Base-by-base conservation (phyloP, 2,113 vertebrate genomes). In the Poeciliopsis retropinna region DNA sequence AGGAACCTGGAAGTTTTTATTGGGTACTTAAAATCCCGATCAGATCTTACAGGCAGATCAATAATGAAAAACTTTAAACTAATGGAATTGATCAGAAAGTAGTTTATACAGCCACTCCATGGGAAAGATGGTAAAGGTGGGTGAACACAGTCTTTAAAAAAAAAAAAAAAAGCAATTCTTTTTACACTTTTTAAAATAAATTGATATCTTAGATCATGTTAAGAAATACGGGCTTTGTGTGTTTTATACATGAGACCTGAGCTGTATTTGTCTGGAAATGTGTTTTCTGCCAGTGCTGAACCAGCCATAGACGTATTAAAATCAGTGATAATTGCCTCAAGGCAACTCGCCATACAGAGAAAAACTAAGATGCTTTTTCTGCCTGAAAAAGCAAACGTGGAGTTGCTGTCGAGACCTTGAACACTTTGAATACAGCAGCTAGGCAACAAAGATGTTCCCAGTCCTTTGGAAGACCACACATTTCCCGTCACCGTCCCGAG, bases 391-490 rank as follows among this genome's bases (percentile, higher is more conserved):
- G 57, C 69, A 31, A 14, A n/a, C 25, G 5, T 39, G 69, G 51
- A 10, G 9, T n/a, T 57, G 51, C 51, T n/a, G 22, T n/a, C 32
- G 51, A 54, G 66, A 81, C 80, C 62, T 87, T 85, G 75, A 78
- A 79, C 76, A 72, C 70, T 44, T 63, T 60, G 78, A 77, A 80
- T 77, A 69, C 70, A 22, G 64, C 89, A 92, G 88, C 91, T 91
- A 91, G 90, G 91, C 89, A 93, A 92, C 91, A 70, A 68, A 85
- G 60, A 81, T 67, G 75, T 60, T 73, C 62, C 60, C 65, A 84
- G 75, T 75, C 80, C 80, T 60, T 83, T 70, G 67, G 73, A 75
- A 72, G 79, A 61, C 60, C 70, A 27, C 78, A 54, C n/a, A 51
- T 68, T 32, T 70, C 54, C 60, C 73, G 51, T 70, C 76, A 27